Evolutionary conservation across 1,140 invertebrate genomes (phyloP).

Genomic region (Lucilia sericata): DNA sequence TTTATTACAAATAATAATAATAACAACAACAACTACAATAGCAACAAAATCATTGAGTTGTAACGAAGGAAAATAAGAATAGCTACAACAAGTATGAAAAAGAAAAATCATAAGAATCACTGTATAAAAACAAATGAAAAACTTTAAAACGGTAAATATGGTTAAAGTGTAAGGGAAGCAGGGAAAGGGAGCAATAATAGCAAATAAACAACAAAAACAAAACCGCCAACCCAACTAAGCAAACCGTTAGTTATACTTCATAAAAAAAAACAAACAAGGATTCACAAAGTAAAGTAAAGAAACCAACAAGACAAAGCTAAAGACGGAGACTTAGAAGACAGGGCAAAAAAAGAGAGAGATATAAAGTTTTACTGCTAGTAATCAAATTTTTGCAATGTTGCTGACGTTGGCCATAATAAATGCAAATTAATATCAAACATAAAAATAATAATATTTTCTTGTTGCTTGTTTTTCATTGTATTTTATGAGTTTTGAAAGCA

Average conservation of each 20-base stretch:
- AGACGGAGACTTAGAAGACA: not conserved
- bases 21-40: not conserved
- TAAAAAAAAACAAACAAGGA: not conserved
- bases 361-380: constrained; percentile 63
- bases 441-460: constrained; percentile 28
- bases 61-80: not conserved
- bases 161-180: not conserved
- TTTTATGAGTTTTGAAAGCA: constrained; percentile 38
- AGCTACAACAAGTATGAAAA: not conserved
- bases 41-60: not conserved
- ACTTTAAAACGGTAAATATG: not conserved
- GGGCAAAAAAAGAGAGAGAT: constrained; percentile 51
- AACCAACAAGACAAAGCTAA: not conserved
- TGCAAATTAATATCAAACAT: constrained; percentile 58
- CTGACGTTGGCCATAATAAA: constrained; percentile 57
- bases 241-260: constrained; percentile 14
- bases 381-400: constrained; percentile 60
- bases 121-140: not conserved
- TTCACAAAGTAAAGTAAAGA: not conserved
- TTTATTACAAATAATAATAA: not conserved
- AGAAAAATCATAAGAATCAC: too few species aligned
- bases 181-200: not conserved
- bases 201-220: not conserved
- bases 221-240: constrained; percentile 45
- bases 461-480: not conserved